Evolutionary conservation across 2,113 vertebrate species (phyloP).

Genomic region (Hemicordylus capensis): DNA sequence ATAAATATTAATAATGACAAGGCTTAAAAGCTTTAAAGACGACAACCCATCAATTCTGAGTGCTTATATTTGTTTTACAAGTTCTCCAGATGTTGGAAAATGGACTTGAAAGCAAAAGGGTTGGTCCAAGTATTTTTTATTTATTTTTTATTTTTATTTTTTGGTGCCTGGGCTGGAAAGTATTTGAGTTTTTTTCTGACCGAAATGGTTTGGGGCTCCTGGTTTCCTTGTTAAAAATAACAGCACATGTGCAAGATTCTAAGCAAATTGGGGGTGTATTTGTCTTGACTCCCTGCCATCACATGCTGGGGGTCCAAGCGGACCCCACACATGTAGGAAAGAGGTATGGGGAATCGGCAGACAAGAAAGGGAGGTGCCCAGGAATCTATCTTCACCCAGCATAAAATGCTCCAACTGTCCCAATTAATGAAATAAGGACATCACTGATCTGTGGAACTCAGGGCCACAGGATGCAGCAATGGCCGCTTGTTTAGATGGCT

Average conservation of each 20-base stretch:
- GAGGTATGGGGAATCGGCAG: neutral
- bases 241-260: neutral
- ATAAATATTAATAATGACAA: neutral
- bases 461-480: too few species aligned
- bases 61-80: neutral
- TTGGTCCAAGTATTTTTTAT: neutral
- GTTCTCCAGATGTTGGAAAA: neutral
- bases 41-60: neutral
- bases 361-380: too few species aligned
- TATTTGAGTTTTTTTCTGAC: neutral
- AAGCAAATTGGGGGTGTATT: neutral
- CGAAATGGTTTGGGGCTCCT: neutral
- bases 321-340: neutral
- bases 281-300: neutral
- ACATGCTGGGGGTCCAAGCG: neutral
- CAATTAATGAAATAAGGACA: too few species aligned
- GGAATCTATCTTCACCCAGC: too few species aligned
- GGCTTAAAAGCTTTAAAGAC: neutral
- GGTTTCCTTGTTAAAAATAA: neutral
- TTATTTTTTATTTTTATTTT: too few species aligned
- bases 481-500: too few species aligned
- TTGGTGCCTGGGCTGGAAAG: neutral
- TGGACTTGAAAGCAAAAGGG: neutral
- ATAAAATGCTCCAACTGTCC: too few species aligned
- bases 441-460: too few species aligned